Conservation (phyloP, 2,113 vertebrate species). For the Okapia johnstoni region DNA sequence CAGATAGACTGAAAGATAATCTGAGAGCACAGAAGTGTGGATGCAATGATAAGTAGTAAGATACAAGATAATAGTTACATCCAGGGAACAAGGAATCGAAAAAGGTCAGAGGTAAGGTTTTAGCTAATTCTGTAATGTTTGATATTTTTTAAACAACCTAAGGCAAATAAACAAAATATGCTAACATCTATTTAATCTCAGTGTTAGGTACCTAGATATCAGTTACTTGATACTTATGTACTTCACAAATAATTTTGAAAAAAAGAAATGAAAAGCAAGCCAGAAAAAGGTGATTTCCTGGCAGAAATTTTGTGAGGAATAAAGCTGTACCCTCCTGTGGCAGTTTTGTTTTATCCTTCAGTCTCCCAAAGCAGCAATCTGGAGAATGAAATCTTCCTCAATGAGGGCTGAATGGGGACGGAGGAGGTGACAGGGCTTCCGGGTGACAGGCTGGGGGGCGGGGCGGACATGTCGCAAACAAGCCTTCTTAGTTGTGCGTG, state of each 20-base stretch:
- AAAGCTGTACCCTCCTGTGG: background rate
- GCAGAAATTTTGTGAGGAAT: background rate
- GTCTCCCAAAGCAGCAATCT: background rate
- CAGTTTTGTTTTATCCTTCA: background rate
- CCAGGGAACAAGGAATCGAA: background rate
- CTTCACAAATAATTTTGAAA: background rate
- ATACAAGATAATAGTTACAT: background rate
- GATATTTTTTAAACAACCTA: background rate
- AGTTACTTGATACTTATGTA: background rate
- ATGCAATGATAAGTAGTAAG: accelerated
- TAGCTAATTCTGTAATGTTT: background rate
- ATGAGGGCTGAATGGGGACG: background rate
- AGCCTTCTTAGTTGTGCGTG: background rate
- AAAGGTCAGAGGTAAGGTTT: background rate
- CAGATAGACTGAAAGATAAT: background rate
- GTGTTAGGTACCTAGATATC: background rate
- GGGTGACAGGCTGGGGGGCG: background rate
- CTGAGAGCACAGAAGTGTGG: background rate
- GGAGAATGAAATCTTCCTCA: background rate
- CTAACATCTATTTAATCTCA: background rate
- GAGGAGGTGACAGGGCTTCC: background rate
- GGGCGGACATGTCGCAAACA: background rate
- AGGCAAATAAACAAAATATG: background rate
- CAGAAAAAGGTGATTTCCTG: background rate
- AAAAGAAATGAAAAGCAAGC: background rate